phyloP scores from a whole-genome alignment of 2,797 vertebrate species.

The Apogon hyalosoma region DNA sequence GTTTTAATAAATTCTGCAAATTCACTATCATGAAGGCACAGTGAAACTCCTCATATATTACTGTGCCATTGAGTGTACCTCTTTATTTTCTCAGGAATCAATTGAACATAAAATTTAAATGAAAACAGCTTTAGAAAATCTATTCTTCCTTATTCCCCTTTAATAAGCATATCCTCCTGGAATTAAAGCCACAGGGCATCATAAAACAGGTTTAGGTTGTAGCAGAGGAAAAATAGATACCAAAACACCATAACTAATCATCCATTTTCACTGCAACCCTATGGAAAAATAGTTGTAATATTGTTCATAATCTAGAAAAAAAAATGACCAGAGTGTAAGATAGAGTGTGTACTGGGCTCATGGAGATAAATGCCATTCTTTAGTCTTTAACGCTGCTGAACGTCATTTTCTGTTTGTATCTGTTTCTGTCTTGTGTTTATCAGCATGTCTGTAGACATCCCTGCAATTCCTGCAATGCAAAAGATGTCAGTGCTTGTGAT shows the following conservation, averaged over 20 bases:
- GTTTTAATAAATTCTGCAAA: slow-evolving; percentile 2
- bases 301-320: slow-evolving; percentile 5
- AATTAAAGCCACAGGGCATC: slow-evolving; percentile 15
- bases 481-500: slow-evolving; percentile 30
- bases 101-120: slow-evolving; percentile 29
- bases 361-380: slow-evolving; percentile 53
- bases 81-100: slow-evolving; percentile 8
- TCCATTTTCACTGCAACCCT: background rate
- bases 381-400: slow-evolving; percentile 38
- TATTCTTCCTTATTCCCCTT: background rate
- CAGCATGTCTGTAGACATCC: slow-evolving; percentile 57
- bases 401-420: slow-evolving; percentile 16
- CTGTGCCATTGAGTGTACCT: background rate
- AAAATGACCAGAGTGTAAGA: slow-evolving; percentile 19
- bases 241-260: slow-evolving; percentile 2
- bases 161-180: background rate
- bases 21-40: slow-evolving; percentile 1
- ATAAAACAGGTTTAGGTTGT: background rate
- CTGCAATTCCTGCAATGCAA: slow-evolving; percentile 12
- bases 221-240: slow-evolving; percentile 3
- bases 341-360: slow-evolving; percentile 39
- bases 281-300: background rate
- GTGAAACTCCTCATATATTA: background rate
- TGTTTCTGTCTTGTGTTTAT: slow-evolving; percentile 29
- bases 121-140: slow-evolving; percentile 12